phyloP scores from a whole-genome alignment of 2,888 invertebrate species.

The Petrolisthes manimaculis region DNA sequence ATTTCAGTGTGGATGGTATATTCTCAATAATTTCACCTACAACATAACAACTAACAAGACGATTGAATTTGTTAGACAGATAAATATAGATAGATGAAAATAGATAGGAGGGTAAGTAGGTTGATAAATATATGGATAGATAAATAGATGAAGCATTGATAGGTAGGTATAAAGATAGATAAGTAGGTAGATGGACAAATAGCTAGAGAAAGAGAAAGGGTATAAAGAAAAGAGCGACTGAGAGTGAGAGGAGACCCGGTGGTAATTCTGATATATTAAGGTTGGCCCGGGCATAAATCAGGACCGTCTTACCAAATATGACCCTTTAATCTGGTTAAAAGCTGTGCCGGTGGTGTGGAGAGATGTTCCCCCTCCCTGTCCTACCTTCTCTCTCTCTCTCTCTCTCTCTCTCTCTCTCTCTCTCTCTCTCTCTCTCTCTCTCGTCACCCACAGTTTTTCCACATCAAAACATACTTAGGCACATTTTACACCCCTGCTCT shows the following conservation, averaged over 20 bases:
- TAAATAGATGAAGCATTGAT: too few species aligned
- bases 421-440: conserved; percentile 15
- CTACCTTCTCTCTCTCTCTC: background rate
- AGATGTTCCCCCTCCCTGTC: background rate
- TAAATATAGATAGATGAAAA: too few species aligned
- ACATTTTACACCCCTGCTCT: background rate
- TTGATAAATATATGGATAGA: too few species aligned
- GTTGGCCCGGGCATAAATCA: background rate
- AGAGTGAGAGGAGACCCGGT: background rate
- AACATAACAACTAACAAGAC: too few species aligned
- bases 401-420: conserved; percentile 8
- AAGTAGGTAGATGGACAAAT: too few species aligned
- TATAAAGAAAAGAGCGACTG: too few species aligned
- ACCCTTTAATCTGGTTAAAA: conserved; percentile 1
- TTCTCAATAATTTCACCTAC: too few species aligned
- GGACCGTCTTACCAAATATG: background rate
- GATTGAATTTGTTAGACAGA: too few species aligned
- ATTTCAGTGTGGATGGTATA: too few species aligned
- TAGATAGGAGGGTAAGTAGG: too few species aligned
- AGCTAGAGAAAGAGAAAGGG: too few species aligned
- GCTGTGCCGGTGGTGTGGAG: background rate
- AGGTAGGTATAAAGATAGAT: too few species aligned
- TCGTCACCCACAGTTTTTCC: background rate
- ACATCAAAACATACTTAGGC: background rate
- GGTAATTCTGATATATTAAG: conserved; percentile 1